Evolutionary conservation across 2,888 invertebrate species (phyloP).

Genomic region (Dasysyrphus tricinctus): DNA sequence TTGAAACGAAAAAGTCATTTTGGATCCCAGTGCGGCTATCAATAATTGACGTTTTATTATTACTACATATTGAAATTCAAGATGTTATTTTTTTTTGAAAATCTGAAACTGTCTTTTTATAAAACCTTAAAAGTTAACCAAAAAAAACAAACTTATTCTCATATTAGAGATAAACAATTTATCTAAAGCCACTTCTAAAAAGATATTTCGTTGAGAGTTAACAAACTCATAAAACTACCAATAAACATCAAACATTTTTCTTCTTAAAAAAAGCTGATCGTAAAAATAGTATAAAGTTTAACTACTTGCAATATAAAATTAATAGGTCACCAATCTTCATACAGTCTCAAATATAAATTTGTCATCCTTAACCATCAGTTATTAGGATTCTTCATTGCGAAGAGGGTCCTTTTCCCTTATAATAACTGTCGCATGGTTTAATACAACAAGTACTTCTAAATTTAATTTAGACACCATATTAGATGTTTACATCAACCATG

Average conservation of each 20-base stretch:
- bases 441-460: slow-evolving; percentile 36
- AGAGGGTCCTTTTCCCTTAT: background rate
- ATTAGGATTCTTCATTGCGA: background rate
- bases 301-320: slow-evolving; percentile 7
- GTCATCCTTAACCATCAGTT: background rate
- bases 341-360: background rate
- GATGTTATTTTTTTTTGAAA: too few species aligned
- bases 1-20: too few species aligned
- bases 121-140: too few species aligned
- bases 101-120: too few species aligned
- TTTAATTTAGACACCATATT: slow-evolving; percentile 43
- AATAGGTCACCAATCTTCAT: slow-evolving; percentile 17
- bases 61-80: too few species aligned
- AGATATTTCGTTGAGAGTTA: background rate
- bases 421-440: slow-evolving; percentile 27
- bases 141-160: too few species aligned
- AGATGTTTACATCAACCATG: slow-evolving; percentile 20
- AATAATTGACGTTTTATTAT: too few species aligned
- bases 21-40: too few species aligned
- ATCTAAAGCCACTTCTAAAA: background rate
- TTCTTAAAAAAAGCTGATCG: background rate
- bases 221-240: background rate
- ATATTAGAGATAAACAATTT: background rate
- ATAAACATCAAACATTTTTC: background rate
- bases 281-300: background rate